Conservation (phyloP, 2,113 vertebrate genomes). For the Chroicocephalus ridibundus region DNA sequence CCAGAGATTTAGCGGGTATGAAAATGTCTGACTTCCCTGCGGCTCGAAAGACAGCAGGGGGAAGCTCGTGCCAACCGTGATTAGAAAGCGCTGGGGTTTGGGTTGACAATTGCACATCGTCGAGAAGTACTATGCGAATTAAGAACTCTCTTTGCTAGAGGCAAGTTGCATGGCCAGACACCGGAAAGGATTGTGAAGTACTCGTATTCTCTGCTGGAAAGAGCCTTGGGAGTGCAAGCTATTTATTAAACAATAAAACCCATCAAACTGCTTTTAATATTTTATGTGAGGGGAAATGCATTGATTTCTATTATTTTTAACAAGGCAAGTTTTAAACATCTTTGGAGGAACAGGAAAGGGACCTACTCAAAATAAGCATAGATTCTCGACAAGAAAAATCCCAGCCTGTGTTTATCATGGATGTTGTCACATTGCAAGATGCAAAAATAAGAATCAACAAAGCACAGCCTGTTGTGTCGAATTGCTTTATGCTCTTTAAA, state of each 20-base stretch:
- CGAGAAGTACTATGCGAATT: fast-evolving
- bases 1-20: background rate
- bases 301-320: background rate
- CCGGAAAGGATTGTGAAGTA: background rate
- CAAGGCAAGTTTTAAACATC: background rate
- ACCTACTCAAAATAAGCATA: background rate
- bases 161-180: background rate
- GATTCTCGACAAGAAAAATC: background rate
- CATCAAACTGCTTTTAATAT: background rate
- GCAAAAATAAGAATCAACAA: conserved; percentile 25
- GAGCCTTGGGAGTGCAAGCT: background rate
- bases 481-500: background rate
- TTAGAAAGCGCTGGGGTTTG: background rate
- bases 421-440: background rate
- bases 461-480: background rate
- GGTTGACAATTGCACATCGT: background rate
- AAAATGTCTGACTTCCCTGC: background rate
- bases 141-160: conserved; percentile 4
- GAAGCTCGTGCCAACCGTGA: background rate
- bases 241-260: conserved; percentile 41
- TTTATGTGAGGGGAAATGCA: background rate
- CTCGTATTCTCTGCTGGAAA: background rate
- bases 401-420: conserved; percentile 27
- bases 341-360: background rate
- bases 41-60: background rate